Base-by-base conservation (phyloP, 2,113 vertebrate genomes). In the Prinia subflava region DNA sequence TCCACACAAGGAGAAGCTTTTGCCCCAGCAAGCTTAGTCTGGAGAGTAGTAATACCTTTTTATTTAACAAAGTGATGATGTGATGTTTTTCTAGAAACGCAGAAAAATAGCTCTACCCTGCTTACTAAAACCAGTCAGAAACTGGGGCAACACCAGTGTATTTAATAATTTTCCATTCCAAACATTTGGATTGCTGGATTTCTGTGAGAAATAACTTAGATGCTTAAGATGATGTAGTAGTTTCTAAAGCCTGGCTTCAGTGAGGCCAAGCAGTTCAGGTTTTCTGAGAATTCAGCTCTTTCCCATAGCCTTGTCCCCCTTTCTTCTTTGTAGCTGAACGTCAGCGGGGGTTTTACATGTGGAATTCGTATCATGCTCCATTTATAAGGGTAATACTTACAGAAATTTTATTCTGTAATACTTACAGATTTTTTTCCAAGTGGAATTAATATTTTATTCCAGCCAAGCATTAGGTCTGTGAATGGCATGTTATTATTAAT, bases 361-460 rank as follows among this genome's bases (percentile, higher is more conserved):
- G 37, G 20, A 79, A 53, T 84, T 50, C 60, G 20, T 86, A 56
- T 76, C 35, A 15, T 25, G 23, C 73, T 95, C 14, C 8, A 14
- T 84, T 80, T 84, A 44, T 41, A 64, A 55, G 15, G 49, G 30
- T 39, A 39, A 39, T 39, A 39, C 39, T 90, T 86, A 44, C 5
- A 75, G 71, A 90, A 13, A 67, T 83, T 78, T 65, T 95, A 39
- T 39, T 39, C 39, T 39, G 39, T 39, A 39, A 39, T 39, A 39
- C 39, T 90, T 86, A 44, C 5, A 75, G 71, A 90, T 12, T 70
- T 83, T 78, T 65, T 95, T 91, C 69, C 39, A 80, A 80, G 23
- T 83, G 67, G 25, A 75, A 87, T 93, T 79, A 92, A 69, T 92
- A 69, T 64, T 94, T 95, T 31, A 77, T 82, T 90, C 75, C 68